A percentile compares a stretch with the other conserved stretches of the same genome.
Evolutionary conservation across 2,797 vertebrate species (phyloP).

Genomic region (Hydrophis major): DNA sequence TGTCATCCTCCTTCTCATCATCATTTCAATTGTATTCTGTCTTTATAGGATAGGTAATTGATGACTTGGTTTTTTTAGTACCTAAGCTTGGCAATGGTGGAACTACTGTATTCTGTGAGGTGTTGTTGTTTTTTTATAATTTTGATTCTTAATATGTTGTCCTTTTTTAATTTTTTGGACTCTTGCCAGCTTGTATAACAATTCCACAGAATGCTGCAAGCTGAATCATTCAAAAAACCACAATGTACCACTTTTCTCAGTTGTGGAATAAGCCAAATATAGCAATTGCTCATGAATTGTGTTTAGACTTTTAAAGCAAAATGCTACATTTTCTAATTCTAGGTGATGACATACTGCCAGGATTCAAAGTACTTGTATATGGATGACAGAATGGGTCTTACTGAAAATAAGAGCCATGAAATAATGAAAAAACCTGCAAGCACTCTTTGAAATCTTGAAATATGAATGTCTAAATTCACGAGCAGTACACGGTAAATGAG

Average conservation of each 20-base stretch:
- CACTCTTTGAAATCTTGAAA: background rate
- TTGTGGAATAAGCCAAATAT: background rate
- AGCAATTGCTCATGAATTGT: background rate
- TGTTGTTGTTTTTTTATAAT: background rate
- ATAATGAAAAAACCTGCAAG: background rate
- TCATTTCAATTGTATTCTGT: background rate
- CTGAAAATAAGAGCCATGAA: background rate
- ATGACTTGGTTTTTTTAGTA: background rate
- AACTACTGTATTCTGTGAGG: background rate
- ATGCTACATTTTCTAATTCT: background rate
- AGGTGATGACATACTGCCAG: background rate
- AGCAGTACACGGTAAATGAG: background rate
- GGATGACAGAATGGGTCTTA: background rate
- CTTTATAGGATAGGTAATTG: background rate
- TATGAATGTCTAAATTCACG: background rate
- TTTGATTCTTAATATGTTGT: background rate
- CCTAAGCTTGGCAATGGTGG: background rate
- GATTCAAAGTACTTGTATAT: background rate
- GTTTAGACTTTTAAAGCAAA: background rate
- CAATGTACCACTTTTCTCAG: background rate
- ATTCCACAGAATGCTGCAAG: background rate
- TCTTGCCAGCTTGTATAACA: background rate
- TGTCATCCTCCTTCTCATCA: background rate
- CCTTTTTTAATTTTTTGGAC: background rate
- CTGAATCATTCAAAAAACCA: background rate